phyloP scores from a whole-genome alignment of 1,140 invertebrate species.

The Vollenhovia emeryi region DNA sequence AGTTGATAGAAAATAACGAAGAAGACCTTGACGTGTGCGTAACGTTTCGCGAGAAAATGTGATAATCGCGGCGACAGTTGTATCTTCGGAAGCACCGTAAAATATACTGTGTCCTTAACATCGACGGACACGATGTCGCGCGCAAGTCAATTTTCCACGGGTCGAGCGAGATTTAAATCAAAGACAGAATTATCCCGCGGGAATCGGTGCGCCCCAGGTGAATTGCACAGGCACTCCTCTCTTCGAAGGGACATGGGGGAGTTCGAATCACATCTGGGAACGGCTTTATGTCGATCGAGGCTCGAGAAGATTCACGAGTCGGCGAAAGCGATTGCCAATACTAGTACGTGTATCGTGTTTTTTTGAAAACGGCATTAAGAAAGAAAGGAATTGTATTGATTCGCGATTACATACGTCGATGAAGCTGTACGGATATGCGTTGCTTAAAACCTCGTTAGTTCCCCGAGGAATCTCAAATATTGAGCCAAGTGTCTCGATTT shows the following conservation, averaged over 20 bases:
- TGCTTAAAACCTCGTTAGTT: neutral
- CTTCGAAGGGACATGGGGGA: conserved; percentile 15
- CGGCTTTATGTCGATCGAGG: conserved; percentile 35
- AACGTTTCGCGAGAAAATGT: conserved; percentile 70
- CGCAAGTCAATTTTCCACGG: conserved; percentile 45
- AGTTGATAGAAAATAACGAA: neutral
- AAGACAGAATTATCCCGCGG: conserved; percentile 28
- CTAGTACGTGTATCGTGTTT: neutral
- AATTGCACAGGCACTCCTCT: conserved; percentile 6
- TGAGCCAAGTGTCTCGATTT: neutral
- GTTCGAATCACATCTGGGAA: conserved; percentile 26
- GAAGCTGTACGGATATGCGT: neutral
- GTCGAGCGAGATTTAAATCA: conserved; percentile 60
- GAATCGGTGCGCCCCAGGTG: neutral
- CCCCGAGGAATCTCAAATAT: neutral
- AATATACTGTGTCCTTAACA: neutral
- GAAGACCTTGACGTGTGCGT: neutral
- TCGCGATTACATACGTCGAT: neutral
- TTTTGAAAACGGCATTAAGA: neutral
- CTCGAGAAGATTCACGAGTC: conserved; percentile 23
- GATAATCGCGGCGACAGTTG: conserved; percentile 19
- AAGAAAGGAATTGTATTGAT: neutral
- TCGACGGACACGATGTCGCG: neutral
- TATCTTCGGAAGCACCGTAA: neutral
- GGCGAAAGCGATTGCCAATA: neutral